Percentiles rank a stretch among this genome's conserved stretches.
phyloP scores from a whole-genome alignment of 2,113 vertebrate genomes.

The Catharus bicknelli region DNA sequence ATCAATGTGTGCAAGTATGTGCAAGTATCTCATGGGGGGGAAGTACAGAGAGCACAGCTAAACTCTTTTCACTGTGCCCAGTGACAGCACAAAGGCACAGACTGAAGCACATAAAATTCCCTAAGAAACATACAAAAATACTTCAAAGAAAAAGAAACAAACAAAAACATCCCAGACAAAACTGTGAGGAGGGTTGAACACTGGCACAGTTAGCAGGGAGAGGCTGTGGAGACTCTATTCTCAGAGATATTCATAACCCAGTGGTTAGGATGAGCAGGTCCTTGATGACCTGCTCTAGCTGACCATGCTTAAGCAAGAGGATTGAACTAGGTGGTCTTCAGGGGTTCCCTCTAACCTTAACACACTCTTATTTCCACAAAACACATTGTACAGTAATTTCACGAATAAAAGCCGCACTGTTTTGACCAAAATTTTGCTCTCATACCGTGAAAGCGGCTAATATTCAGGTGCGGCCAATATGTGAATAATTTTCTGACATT shows the following conservation, averaged over 20 bases:
- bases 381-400: not conserved
- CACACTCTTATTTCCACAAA: not conserved
- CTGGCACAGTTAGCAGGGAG: not conserved
- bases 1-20: not conserved
- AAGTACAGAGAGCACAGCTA: not conserved
- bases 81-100: not conserved
- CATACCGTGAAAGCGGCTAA: no score
- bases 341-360: not conserved
- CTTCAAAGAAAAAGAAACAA: not conserved
- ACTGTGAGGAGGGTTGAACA: not conserved
- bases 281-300: not conserved
- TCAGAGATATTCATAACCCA: not conserved
- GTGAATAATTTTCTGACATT: no score
- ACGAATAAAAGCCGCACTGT: no score
- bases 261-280: not conserved
- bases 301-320: not conserved
- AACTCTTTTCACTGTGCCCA: not conserved
- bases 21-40: not conserved
- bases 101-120: not conserved
- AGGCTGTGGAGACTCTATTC: not conserved
- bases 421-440: no score
- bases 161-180: not conserved
- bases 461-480: no score
- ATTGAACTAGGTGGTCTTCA: not conserved
- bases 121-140: not conserved